Conservation (phyloP, 2,888 invertebrate species). For the Scaptomyza reducta region DNA sequence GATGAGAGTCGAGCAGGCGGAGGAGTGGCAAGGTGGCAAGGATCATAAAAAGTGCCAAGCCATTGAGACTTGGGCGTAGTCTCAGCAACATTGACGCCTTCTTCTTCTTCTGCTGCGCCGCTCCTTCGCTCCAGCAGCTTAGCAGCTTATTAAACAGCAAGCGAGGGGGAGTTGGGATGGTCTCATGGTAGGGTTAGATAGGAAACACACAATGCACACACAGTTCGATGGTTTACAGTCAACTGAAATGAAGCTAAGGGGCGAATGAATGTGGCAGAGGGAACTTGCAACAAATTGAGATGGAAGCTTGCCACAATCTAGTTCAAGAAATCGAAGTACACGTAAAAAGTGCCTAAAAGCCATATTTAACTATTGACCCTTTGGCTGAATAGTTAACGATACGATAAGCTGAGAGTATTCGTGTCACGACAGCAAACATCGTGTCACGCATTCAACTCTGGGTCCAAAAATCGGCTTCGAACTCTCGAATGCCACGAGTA, state of each 20-base stretch:
- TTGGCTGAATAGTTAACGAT: too few relatives aligned
- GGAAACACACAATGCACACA: constrained; percentile 14
- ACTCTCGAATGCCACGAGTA: constrained; percentile 4
- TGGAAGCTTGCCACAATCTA: not conserved
- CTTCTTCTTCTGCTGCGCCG: constrained; percentile 1
- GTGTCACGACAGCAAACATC: not conserved
- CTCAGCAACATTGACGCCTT: constrained; percentile 5
- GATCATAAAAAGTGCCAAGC: constrained; percentile 48
- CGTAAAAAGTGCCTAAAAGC: too few relatives aligned
- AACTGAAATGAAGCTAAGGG: constrained; percentile 33
- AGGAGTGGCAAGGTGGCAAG: constrained; percentile 10
- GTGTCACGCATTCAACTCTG: constrained; percentile 2
- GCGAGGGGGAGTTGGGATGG: not conserved
- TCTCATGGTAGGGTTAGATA: constrained; percentile 3
- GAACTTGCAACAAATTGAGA: not conserved
- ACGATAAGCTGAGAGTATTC: not conserved
- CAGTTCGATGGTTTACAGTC: constrained; percentile 38
- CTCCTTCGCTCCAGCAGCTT: constrained; percentile 27
- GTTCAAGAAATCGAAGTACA: not conserved
- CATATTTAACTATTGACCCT: not conserved
- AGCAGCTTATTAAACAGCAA: constrained; percentile 51
- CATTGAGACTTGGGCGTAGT: constrained; percentile 27
- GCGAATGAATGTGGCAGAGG: not conserved
- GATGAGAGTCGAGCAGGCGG: not conserved
- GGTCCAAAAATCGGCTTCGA: constrained; percentile 4